These are phyloP conservation scores for Aethes cnicana DNA, from an alignment of 2,888 invertebrate genomes.

Conservation along the genomic window DNA sequence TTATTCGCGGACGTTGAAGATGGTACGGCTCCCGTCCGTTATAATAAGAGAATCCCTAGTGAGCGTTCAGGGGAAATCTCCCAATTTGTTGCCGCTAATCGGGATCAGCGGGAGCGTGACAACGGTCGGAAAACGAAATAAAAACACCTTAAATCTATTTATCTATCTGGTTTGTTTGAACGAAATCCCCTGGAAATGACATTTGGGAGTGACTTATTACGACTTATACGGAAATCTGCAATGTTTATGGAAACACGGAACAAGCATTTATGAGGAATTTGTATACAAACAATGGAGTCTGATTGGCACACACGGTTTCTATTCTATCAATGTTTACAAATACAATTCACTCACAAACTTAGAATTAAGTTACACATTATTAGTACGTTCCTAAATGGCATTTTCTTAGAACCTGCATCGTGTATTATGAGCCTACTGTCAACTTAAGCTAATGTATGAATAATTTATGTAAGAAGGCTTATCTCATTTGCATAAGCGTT, in stretches of 20 bases:
- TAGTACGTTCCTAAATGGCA: too few species aligned
- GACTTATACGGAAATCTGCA: not conserved
- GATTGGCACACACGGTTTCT: too few species aligned
- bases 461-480: constrained; percentile 22
- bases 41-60: constrained; percentile 16
- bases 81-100: constrained; percentile 29
- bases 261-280: too few species aligned
- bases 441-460: constrained; percentile 26
- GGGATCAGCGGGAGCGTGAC: constrained; percentile 29
- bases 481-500: constrained; percentile 26
- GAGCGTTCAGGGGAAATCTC: constrained; percentile 15
- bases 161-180: constrained; percentile 7
- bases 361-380: too few species aligned
- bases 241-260: constrained; percentile 3
- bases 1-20: constrained; percentile 10
- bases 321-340: not conserved
- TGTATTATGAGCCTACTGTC: constrained; percentile 3
- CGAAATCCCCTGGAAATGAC: not conserved
- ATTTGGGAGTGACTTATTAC: not conserved
- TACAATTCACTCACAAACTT: not conserved
- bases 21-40: constrained; percentile 9
- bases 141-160: constrained; percentile 19
- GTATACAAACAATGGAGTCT: too few species aligned
- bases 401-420: constrained; percentile 2
- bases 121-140: constrained; percentile 16